Percentiles rank a stretch among this genome's conserved stretches.
Conservation (phyloP, 2,113 vertebrate species). For the Equus przewalskii region DNA sequence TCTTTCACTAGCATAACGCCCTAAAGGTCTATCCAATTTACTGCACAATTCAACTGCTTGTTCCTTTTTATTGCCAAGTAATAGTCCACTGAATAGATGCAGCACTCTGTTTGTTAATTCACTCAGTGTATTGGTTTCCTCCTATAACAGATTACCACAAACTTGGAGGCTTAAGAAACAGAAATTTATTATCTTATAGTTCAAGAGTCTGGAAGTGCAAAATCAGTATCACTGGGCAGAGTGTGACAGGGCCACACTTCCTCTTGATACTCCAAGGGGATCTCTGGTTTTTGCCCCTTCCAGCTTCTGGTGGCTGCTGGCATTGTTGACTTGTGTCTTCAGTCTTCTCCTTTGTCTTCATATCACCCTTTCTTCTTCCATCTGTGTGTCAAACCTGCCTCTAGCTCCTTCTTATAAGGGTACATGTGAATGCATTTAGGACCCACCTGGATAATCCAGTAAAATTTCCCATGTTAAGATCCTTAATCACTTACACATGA, state of each 20-base stretch:
- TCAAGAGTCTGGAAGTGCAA: not conserved
- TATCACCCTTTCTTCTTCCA: not conserved
- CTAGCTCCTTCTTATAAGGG: not conserved
- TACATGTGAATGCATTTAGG: not conserved
- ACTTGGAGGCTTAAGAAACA: not conserved
- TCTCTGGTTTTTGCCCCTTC: not conserved
- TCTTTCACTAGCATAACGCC: not conserved
- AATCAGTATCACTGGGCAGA: not conserved
- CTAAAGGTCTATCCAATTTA: not conserved
- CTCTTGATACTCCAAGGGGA: accelerated
- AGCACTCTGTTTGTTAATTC: not conserved
- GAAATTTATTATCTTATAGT: not conserved
- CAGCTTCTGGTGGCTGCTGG: not conserved
- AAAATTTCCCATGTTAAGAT: not conserved
- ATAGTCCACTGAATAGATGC: not conserved
- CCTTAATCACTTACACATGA: not conserved
- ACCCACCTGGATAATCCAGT: not conserved
- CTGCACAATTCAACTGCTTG: not conserved
- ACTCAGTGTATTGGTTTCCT: not conserved
- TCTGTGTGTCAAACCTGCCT: not conserved
- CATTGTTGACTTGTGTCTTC: not conserved
- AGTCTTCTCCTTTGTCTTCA: not conserved
- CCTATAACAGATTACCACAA: not conserved
- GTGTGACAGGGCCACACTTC: not conserved
- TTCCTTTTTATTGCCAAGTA: not conserved